Conservation (phyloP, 1,140 invertebrate species). For the Cepaea nemoralis region DNA sequence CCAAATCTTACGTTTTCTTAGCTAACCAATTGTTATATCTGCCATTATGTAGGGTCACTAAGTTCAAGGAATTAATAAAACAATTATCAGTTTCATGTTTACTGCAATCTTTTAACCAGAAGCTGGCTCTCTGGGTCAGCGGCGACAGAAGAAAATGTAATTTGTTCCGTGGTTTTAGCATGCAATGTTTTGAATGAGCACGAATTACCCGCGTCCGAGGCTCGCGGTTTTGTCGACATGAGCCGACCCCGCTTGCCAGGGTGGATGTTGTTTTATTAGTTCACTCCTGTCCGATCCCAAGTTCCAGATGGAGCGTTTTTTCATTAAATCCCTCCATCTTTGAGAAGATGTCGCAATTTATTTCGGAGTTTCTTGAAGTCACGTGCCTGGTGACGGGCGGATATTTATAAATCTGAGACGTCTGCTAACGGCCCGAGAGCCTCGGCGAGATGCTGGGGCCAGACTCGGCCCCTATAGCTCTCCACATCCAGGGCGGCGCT, state of each 20-base stretch:
- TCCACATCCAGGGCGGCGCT: not conserved
- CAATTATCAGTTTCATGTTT: too few relatives aligned
- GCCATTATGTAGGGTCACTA: too few relatives aligned
- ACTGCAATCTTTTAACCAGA: not conserved
- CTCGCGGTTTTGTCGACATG: not conserved
- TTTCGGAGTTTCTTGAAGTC: not conserved
- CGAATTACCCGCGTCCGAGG: not conserved
- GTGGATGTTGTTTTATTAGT: not conserved
- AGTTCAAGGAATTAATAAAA: too few relatives aligned
- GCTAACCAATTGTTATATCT: too few relatives aligned
- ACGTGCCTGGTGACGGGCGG: not conserved
- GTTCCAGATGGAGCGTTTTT: not conserved
- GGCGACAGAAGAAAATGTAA: not conserved
- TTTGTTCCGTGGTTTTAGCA: not conserved
- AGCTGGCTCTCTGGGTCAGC: not conserved
- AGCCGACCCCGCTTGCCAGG: not conserved
- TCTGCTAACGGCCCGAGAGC: not conserved
- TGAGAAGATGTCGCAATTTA: not conserved
- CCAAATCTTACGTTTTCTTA: too few relatives aligned
- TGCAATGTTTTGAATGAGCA: not conserved
- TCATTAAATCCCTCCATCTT: constrained; percentile 5
- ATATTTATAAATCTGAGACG: not conserved
- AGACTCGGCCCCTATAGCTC: not conserved
- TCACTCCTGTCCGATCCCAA: not conserved
- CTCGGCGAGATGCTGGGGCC: not conserved